Percentiles rank a stretch among this genome's conserved stretches.
phyloP scores from a whole-genome alignment of 2,797 vertebrate species.

The Enteromius fasciolatus region DNA sequence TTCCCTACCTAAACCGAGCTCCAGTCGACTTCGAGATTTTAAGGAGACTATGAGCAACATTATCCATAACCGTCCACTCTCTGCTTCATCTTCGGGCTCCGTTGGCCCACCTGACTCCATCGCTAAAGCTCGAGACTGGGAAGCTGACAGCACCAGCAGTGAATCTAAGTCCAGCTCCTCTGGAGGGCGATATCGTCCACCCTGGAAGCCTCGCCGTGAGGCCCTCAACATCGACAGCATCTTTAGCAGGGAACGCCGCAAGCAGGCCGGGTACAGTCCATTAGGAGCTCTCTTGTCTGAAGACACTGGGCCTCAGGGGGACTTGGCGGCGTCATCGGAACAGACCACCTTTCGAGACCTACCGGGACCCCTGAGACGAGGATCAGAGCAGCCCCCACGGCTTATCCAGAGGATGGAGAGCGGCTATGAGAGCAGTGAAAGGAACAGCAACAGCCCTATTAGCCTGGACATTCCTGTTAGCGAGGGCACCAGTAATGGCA shows the following conservation, averaged over 20 bases:
- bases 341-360: conserved; percentile 25
- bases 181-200: conserved; percentile 85
- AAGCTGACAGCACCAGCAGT: conserved; percentile 85
- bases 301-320: conserved; percentile 42
- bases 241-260: conserved; percentile 87
- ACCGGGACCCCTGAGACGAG: conserved; percentile 34
- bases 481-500: conserved; percentile 73
- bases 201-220: conserved; percentile 91
- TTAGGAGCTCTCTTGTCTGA: conserved; percentile 69
- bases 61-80: conserved; percentile 84
- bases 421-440: conserved; percentile 95
- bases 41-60: conserved; percentile 95
- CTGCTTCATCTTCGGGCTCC: conserved; percentile 73
- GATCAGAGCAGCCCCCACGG: conserved; percentile 69
- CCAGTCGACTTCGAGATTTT: conserved; percentile 87
- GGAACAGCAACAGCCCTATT: conserved; percentile 94
- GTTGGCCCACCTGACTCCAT: conserved; percentile 60
- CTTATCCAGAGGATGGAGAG: conserved; percentile 97
- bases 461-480: conserved; percentile 86
- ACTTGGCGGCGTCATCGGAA: neutral
- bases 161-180: conserved; percentile 88
- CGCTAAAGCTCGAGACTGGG: conserved; percentile 79
- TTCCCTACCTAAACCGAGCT: conserved; percentile 81
- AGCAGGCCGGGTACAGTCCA: conserved; percentile 87
- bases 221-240: conserved; percentile 95